Conservation (phyloP, 64 coral and sea anemone species). For the Dendronephthya gigantea region DNA sequence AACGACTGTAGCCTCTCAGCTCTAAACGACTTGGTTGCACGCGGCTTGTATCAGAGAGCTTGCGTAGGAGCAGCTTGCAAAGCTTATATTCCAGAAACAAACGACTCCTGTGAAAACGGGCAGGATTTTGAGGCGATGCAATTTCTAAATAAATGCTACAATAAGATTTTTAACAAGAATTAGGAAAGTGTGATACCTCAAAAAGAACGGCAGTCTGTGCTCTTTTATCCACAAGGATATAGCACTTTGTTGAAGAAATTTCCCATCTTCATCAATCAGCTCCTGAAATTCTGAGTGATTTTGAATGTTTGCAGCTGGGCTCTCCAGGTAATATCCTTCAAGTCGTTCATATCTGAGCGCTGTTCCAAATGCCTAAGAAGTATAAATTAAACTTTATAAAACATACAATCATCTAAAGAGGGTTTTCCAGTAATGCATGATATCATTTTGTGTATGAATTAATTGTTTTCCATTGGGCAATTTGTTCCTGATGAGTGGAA, state of each 20-base stretch:
- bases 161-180: too few relatives aligned
- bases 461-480: too few relatives aligned
- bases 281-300: background rate
- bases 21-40: constrained; percentile 57
- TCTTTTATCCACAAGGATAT: constrained; percentile 62
- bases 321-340: background rate
- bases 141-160: too few relatives aligned
- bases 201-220: constrained; percentile 73
- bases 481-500: too few relatives aligned
- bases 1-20: constrained; percentile 68
- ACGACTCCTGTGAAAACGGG: constrained; percentile 43
- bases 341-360: background rate
- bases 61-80: constrained; percentile 77
- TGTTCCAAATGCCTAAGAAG: background rate
- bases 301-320: background rate
- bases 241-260: constrained; percentile 29
- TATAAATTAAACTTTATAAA: background rate
- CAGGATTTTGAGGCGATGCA: background rate
- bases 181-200: constrained; percentile 63
- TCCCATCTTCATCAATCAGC: background rate
- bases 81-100: constrained; percentile 85
- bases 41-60: constrained; percentile 46
- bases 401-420: too few relatives aligned
- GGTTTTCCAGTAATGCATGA: too few relatives aligned
- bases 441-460: too few relatives aligned